These are phyloP conservation scores for Thamnophis elegans DNA, from an alignment of 2,797 vertebrate genomes.

Conservation along the genomic window DNA sequence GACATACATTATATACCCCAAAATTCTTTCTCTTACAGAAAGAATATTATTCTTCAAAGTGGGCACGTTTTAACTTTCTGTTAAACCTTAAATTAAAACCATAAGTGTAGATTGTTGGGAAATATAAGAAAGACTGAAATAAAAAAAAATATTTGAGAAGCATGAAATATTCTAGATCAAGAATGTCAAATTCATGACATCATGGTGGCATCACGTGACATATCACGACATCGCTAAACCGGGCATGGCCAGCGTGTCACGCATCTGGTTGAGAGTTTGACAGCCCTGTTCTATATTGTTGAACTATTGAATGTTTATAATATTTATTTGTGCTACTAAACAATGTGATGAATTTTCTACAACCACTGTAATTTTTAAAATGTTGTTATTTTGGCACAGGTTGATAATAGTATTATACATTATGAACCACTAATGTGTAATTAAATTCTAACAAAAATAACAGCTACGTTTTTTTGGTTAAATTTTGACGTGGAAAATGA, in stretches of 20 bases:
- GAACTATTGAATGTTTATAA: not conserved
- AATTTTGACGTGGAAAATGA: constrained; percentile 54
- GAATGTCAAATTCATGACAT: too few species aligned
- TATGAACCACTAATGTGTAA: constrained; percentile 22
- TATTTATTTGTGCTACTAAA: not conserved
- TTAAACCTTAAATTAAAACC: not conserved
- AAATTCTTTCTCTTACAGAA: not conserved
- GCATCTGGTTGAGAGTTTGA: too few species aligned
- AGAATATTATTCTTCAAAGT: not conserved
- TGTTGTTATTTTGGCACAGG: not conserved
- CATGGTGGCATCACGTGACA: too few species aligned
- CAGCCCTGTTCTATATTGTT: not conserved
- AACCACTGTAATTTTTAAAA: not conserved
- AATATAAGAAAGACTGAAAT: not conserved
- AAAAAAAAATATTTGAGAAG: not conserved
- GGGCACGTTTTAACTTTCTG: not conserved
- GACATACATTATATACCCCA: not conserved
- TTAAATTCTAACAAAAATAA: constrained; percentile 41
- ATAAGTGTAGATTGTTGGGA: not conserved
- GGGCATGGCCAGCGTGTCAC: too few species aligned
- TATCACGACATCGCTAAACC: too few species aligned
- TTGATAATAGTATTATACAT: not conserved
- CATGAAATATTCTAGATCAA: not conserved
- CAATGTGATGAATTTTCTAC: not conserved
- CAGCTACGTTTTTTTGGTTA: not conserved